A percentile compares a stretch with the other conserved stretches of the same genome.
Evolutionary conservation across 1,140 invertebrate species (phyloP).

Genomic region (Hormaphis cornu): DNA sequence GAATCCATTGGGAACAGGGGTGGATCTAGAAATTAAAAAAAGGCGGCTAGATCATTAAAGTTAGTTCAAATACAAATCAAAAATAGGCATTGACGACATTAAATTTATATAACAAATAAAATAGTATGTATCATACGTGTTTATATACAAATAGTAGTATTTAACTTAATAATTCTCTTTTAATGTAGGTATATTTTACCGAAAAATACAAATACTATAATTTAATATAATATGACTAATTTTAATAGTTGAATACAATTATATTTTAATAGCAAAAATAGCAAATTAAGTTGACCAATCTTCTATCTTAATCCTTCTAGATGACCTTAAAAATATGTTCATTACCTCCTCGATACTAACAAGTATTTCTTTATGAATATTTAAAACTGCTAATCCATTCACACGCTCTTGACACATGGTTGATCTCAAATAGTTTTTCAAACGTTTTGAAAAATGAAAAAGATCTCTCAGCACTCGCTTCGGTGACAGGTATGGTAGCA

Average conservation of each 20-base stretch:
- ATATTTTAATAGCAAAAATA: neutral
- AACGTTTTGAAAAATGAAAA: neutral
- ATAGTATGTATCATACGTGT: neutral
- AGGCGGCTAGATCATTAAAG: neutral
- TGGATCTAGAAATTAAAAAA: neutral
- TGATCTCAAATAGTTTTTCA: neutral
- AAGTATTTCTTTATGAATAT: neutral
- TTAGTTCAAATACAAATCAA: neutral
- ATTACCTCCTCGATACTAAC: neutral
- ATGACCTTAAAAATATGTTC: neutral
- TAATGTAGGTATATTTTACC: too few relatives aligned
- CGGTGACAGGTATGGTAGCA: neutral
- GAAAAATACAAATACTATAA: too few relatives aligned
- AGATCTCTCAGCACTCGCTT: neutral
- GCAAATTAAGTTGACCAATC: neutral
- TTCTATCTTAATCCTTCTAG: neutral
- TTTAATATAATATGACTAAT: too few relatives aligned
- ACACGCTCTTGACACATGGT: neutral
- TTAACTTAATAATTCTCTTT: neutral
- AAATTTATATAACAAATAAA: neutral
- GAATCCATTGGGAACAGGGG: neutral
- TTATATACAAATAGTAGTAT: neutral
- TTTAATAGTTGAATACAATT: neutral
- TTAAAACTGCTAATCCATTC: neutral
- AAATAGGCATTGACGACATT: neutral